Conservation (phyloP, 2,888 invertebrate species). For the Lasioglossum leucozonium region DNA sequence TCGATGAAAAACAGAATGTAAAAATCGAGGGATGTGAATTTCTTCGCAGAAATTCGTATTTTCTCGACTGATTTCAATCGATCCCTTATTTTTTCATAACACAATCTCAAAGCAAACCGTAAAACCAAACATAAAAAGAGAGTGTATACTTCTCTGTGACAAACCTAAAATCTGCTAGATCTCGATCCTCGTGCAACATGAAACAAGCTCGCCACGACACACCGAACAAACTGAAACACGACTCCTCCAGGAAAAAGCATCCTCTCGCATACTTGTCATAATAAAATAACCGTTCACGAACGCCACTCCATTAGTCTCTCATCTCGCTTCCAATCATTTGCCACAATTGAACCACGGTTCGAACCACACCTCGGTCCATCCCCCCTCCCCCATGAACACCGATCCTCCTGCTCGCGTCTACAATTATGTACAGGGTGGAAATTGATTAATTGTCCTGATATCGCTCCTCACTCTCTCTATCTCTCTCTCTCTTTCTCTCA, state of each 20-base stretch:
- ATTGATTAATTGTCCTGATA: constrained; percentile 71
- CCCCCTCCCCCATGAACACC: constrained; percentile 2
- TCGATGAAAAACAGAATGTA: too few relatives aligned
- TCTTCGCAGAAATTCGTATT: background rate
- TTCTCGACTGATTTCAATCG: background rate
- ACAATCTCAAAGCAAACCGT: background rate
- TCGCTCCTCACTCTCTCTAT: constrained; percentile 50
- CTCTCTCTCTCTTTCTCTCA: constrained; percentile 45
- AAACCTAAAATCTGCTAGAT: background rate
- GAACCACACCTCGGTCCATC: constrained; percentile 15
- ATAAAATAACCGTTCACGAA: constrained; percentile 82
- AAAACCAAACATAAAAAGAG: background rate
- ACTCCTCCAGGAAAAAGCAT: background rate
- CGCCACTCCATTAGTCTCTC: constrained; percentile 57
- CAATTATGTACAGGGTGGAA: constrained; percentile 66
- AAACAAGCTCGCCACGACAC: constrained; percentile 1
- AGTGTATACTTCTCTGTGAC: too few relatives aligned
- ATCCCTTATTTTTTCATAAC: background rate
- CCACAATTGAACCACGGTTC: constrained; percentile 4
- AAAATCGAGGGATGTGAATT: background rate
- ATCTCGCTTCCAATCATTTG: background rate
- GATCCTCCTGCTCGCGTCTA: constrained; percentile 23
- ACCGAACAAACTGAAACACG: background rate
- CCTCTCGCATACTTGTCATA: constrained; percentile 64
- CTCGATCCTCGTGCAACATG: background rate